A percentile compares a stretch with the other conserved stretches of the same genome.
These are phyloP conservation scores for Habroteleia sp. DNA, from an alignment of 2,888 invertebrate species.

Conservation along the genomic window DNA sequence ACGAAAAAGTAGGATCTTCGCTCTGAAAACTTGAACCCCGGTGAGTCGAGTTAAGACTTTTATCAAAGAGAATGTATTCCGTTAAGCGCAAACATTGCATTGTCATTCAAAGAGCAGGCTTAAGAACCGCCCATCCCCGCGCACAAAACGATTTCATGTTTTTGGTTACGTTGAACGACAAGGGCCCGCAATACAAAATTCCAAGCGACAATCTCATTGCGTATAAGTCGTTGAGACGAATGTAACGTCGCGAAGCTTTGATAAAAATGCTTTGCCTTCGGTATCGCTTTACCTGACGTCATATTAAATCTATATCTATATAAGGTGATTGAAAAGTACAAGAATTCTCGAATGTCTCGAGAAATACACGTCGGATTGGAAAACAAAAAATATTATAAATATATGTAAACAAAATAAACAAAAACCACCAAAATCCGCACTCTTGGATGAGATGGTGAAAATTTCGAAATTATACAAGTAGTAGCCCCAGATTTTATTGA, in stretches of 20 bases:
- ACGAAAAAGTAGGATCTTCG: background rate
- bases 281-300: slow-evolving; percentile 35
- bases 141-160: slow-evolving; percentile 51
- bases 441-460: too few species aligned
- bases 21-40: slow-evolving; percentile 25
- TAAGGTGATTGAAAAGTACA: too few species aligned
- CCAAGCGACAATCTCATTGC: slow-evolving; percentile 58
- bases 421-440: too few species aligned
- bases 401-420: too few species aligned
- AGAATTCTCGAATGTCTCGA: too few species aligned
- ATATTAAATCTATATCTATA: slow-evolving; percentile 22
- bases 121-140: slow-evolving; percentile 18
- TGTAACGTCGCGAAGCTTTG: slow-evolving; percentile 36
- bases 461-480: too few species aligned
- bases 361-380: too few species aligned
- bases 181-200: slow-evolving; percentile 29
- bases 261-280: slow-evolving; percentile 48
- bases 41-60: slow-evolving; percentile 42
- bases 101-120: slow-evolving; percentile 58
- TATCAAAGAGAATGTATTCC: slow-evolving; percentile 61
- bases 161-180: slow-evolving; percentile 51
- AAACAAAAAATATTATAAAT: too few species aligned
- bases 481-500: too few species aligned
- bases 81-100: slow-evolving; percentile 57
- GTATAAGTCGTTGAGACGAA: slow-evolving; percentile 43